A percentile compares a stretch with the other conserved stretches of the same genome.
These are phyloP conservation scores for Diadegma fenestrale DNA, from an alignment of 2,888 invertebrate species.

Conservation along the genomic window DNA sequence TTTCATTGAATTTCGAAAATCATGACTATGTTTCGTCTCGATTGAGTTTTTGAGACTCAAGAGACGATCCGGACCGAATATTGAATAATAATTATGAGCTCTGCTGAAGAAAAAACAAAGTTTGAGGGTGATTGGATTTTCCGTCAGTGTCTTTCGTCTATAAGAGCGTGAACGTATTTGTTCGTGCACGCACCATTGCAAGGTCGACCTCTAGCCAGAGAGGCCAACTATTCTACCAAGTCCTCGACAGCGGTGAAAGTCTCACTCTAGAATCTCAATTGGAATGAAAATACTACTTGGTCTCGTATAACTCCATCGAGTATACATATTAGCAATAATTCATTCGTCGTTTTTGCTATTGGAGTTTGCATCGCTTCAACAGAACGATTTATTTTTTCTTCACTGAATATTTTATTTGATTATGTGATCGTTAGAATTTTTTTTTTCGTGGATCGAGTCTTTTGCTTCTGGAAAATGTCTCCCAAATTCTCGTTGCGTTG, in stretches of 20 bases:
- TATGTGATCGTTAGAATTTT: background rate
- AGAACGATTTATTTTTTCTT: background rate
- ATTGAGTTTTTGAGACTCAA: too few species aligned
- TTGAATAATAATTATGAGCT: background rate
- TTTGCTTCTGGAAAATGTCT: background rate
- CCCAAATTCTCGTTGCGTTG: background rate
- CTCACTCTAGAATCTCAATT: conserved; percentile 43
- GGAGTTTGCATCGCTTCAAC: background rate
- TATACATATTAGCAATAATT: conserved; percentile 4
- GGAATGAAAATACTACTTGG: conserved; percentile 34
- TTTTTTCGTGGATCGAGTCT: background rate
- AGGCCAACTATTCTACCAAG: conserved; percentile 33
- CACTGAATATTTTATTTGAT: background rate
- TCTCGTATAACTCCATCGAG: background rate
- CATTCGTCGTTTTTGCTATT: background rate
- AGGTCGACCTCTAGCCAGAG: conserved; percentile 58
- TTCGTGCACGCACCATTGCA: conserved; percentile 48
- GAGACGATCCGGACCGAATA: too few species aligned
- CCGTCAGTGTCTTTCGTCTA: background rate
- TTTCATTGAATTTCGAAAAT: too few species aligned
- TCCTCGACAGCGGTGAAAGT: conserved; percentile 62
- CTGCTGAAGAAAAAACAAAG: background rate
- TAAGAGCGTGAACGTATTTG: background rate
- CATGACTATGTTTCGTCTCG: too few species aligned
- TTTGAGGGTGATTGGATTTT: background rate